phyloP scores from a whole-genome alignment of 1,140 invertebrate species.

The Drosophila obscura region DNA sequence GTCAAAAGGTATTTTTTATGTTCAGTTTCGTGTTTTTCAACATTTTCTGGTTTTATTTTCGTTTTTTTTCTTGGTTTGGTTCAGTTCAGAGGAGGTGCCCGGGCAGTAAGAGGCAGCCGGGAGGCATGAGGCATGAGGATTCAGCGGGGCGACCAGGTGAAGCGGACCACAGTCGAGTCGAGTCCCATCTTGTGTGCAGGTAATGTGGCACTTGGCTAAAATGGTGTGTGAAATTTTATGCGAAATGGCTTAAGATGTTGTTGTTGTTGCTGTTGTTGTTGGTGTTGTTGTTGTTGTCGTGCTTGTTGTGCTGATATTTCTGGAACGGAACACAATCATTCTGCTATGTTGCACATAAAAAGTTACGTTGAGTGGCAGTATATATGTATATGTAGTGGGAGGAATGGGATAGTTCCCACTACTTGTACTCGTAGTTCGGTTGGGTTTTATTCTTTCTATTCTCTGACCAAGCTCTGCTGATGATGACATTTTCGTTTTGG shows the following conservation, averaged over 20 bases:
- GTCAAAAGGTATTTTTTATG: slow-evolving; percentile 82
- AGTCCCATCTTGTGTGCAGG: slow-evolving; percentile 81
- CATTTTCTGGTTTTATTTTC: slow-evolving; percentile 73
- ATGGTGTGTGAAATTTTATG: slow-evolving; percentile 84
- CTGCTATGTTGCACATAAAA: slow-evolving; percentile 82
- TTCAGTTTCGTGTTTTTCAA: slow-evolving; percentile 77
- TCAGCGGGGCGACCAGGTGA: neutral
- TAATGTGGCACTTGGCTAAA: slow-evolving; percentile 83
- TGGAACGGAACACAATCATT: slow-evolving; percentile 82
- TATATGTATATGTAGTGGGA: slow-evolving; percentile 33
- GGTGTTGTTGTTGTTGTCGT: slow-evolving; percentile 47
- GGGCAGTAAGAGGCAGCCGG: neutral
- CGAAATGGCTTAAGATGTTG: slow-evolving; percentile 79
- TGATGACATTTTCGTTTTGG: slow-evolving; percentile 81
- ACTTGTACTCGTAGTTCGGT: slow-evolving; percentile 3
- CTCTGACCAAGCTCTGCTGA: slow-evolving; percentile 68
- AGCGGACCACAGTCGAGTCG: slow-evolving; percentile 33
- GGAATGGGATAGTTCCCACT: slow-evolving; percentile 7
- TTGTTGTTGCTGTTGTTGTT: slow-evolving; percentile 43
- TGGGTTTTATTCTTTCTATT: slow-evolving; percentile 29
- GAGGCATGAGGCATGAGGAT: neutral
- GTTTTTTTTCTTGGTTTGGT: slow-evolving; percentile 20
- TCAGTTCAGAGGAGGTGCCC: neutral
- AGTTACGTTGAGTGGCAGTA: slow-evolving; percentile 80
- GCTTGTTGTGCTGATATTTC: slow-evolving; percentile 80